Conservation (phyloP, 2,797 vertebrate species). For the Parauchenoglanis punctatus region DNA sequence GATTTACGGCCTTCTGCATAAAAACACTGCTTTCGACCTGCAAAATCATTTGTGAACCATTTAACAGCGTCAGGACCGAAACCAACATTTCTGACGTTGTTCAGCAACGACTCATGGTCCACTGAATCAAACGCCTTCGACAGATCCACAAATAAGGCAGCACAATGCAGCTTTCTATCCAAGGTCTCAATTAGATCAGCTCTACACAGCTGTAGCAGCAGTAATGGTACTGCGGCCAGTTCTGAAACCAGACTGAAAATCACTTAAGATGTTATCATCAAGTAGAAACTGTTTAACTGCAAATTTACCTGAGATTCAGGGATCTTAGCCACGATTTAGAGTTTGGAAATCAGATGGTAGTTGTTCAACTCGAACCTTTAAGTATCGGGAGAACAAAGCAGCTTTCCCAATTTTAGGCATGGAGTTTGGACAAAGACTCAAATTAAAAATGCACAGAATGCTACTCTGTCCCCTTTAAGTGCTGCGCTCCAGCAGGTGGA, state of each 20-base stretch:
- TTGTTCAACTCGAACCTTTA: neutral
- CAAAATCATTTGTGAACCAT: neutral
- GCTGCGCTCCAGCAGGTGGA: no score
- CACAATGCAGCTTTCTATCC: neutral
- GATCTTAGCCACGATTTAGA: neutral
- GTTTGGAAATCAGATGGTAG: neutral
- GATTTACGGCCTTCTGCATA: neutral
- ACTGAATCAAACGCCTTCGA: neutral
- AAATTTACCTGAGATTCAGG: neutral
- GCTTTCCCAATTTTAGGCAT: neutral
- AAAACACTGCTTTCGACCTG: neutral
- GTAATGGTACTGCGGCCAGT: neutral
- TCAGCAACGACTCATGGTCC: neutral
- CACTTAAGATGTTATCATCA: neutral
- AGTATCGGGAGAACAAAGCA: neutral
- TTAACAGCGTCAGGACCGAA: neutral
- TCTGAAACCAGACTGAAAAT: neutral
- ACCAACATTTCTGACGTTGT: neutral
- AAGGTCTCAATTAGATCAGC: neutral
- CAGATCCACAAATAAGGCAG: neutral
- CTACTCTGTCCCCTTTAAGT: no score
- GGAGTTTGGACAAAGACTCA: neutral
- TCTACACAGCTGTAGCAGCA: neutral
- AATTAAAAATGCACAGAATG: neutral
- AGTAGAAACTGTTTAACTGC: conserved; percentile 3